These are phyloP conservation scores for Octopus bimaculoides DNA, from an alignment of 1,140 invertebrate genomes.

Conservation along the genomic window DNA sequence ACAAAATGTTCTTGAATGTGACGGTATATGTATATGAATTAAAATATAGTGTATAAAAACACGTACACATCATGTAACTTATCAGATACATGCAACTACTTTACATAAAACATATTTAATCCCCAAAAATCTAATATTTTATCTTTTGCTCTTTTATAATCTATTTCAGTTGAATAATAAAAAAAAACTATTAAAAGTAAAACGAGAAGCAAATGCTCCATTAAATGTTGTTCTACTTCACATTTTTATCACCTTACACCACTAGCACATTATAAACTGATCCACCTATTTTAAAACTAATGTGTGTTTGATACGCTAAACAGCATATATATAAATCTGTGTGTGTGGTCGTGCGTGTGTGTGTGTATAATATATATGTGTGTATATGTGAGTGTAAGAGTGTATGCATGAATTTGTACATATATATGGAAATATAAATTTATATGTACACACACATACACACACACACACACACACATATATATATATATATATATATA, in stretches of 20 bases:
- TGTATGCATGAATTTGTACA: not conserved
- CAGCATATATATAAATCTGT: not conserved
- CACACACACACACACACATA: not conserved
- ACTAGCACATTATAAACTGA: not conserved
- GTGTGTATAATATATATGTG: not conserved
- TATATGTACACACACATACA: not conserved
- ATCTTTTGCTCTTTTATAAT: no score
- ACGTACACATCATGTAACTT: no score
- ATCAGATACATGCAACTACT: no score
- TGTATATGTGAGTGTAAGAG: not conserved
- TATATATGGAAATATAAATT: not conserved
- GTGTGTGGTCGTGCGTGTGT: not conserved
- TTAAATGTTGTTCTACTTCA: not conserved
- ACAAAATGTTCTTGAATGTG: no score
- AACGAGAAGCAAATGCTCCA: no score
- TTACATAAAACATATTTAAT: no score
- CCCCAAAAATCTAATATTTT: no score
- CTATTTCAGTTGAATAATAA: no score
- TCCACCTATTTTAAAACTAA: not conserved
- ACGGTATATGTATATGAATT: no score
- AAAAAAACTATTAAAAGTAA: no score
- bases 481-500: not conserved
- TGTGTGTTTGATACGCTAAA: not conserved
- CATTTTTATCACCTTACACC: not conserved
- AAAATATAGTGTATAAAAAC: no score